Conservation (phyloP, 2,888 invertebrate species). For the Phyllotreta striolata region DNA sequence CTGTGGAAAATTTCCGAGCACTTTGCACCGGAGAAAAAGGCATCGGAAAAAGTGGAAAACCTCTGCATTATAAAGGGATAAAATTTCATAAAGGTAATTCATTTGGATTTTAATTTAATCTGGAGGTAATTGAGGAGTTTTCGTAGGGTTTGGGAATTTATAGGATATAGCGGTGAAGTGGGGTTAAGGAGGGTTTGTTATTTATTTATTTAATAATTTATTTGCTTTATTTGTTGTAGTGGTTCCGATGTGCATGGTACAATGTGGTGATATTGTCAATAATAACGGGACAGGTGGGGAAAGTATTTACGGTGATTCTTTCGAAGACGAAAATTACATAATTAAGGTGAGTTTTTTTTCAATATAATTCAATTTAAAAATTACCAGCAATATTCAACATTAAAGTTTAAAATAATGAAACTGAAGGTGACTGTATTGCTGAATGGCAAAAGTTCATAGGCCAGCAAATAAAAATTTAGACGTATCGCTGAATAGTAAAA, state of each 20-base stretch:
- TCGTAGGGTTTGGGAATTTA: too few species aligned
- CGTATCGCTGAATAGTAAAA: constrained; percentile 5
- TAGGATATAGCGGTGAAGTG: too few species aligned
- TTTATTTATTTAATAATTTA: too few species aligned
- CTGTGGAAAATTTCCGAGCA: constrained; percentile 90
- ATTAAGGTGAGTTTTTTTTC: constrained; percentile 36
- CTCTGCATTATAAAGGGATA: constrained; percentile 84
- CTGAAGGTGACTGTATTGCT: neutral
- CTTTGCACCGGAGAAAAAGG: constrained; percentile 93
- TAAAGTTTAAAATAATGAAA: constrained; percentile 17
- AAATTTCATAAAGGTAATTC: constrained; percentile 77
- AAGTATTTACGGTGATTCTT: constrained; percentile 86
- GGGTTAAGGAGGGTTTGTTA: too few species aligned
- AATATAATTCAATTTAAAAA: constrained; percentile 1
- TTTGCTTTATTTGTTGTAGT: constrained; percentile 63
- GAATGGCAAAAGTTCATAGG: too few species aligned
- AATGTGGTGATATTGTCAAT: constrained; percentile 81
- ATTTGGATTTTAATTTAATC: constrained; percentile 10
- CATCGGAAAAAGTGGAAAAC: constrained; percentile 71
- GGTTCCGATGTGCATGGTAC: constrained; percentile 87
- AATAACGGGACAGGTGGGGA: constrained; percentile 90
- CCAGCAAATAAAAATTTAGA: neutral
- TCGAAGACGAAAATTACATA: constrained; percentile 83
- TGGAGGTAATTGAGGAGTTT: too few species aligned
- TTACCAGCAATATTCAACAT: constrained; percentile 2